Evolutionary conservation across 2,888 invertebrate genomes (phyloP).

Genomic region (Cylloceria caligata): DNA sequence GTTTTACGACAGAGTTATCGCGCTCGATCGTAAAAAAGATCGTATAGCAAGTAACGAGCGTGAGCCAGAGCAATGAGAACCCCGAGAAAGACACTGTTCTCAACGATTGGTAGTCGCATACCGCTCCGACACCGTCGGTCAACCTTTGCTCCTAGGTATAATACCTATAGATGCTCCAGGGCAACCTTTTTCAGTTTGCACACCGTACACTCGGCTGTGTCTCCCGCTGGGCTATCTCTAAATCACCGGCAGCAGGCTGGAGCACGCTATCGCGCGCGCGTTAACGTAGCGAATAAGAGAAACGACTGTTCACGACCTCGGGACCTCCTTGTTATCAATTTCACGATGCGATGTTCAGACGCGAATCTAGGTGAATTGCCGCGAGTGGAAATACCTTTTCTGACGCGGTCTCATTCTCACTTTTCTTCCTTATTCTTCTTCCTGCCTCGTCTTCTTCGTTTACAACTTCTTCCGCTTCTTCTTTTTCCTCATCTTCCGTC

Average conservation of each 20-base stretch:
- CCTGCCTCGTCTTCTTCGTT: neutral
- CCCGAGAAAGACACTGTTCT: slow-evolving; percentile 65
- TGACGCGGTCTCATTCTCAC: slow-evolving; percentile 16
- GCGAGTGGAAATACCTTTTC: slow-evolving; percentile 42
- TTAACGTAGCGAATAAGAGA: slow-evolving; percentile 64
- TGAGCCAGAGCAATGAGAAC: slow-evolving; percentile 64
- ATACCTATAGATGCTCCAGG: neutral
- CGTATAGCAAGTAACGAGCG: slow-evolving; percentile 72
- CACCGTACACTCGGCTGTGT: slow-evolving; percentile 30
- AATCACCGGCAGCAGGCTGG: slow-evolving; percentile 46
- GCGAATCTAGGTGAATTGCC: slow-evolving; percentile 63
- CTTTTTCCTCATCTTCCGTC: slow-evolving; percentile 6
- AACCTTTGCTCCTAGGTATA: slow-evolving; percentile 40
- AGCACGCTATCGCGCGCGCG: slow-evolving; percentile 51
- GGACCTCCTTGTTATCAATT: slow-evolving; percentile 64
- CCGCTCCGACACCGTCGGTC: slow-evolving; percentile 37
- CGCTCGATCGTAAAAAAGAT: slow-evolving; percentile 70
- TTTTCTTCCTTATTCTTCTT: neutral
- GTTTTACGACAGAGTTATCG: slow-evolving; percentile 72
- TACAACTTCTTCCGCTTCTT: neutral
- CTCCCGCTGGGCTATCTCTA: slow-evolving; percentile 51
- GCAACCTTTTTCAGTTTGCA: slow-evolving; percentile 16
- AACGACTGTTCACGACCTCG: slow-evolving; percentile 57
- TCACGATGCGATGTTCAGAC: slow-evolving; percentile 43
- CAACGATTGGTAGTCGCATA: slow-evolving; percentile 61